Evolutionary conservation across 2,888 invertebrate species (phyloP), one percentile per base, ranked within the genome.

Genomic region (Selenia dentaria): DNA sequence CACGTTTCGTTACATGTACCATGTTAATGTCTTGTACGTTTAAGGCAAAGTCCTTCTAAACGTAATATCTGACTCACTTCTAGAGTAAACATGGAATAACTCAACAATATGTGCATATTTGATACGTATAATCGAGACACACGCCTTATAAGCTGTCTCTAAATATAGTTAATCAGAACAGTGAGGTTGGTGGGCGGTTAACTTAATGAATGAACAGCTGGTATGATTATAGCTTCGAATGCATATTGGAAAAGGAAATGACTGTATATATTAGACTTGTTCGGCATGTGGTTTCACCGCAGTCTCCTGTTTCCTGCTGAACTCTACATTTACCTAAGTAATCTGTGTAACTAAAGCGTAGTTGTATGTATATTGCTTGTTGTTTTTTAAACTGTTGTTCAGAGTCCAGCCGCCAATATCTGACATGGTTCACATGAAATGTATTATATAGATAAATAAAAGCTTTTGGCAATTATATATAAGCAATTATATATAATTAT

Each of bases 131-230:
- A 57, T 52, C 50, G 47, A 14, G 20, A 20, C 27, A 37, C 13
- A n/a, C n/a, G 32, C 70, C 71, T 62, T 72, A 59, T 64, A 59
- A 29, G 61, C 26, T 33, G 31, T 10, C 40, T 57, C 66, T 69
- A 58, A 60, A 70, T 68, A 68, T 63, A 67, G 71, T 47, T 51
- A 74, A 66, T 54, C 59, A 53, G 74, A 67, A 66, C 74, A 65
- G 48, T 58, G 62, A 59, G 56, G 45, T 16, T 29, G 13, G 73
- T 73, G 57, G 73, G 74, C 53, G 70, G 32, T 13, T 40, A 31
- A 34, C 40, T 37, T 51, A 51, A 54, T 47, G 50, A 47, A 48
- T 55, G 51, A 51, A 48, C 51, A 54, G 54, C 51, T 57, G 57
- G 29, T 22, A 47, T 53, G 29, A 45, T 48, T 51, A 38, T 34